These are phyloP conservation scores for Rhabdophis nuchalis DNA, from an alignment of 2,797 vertebrate species.

Conservation along the genomic window DNA sequence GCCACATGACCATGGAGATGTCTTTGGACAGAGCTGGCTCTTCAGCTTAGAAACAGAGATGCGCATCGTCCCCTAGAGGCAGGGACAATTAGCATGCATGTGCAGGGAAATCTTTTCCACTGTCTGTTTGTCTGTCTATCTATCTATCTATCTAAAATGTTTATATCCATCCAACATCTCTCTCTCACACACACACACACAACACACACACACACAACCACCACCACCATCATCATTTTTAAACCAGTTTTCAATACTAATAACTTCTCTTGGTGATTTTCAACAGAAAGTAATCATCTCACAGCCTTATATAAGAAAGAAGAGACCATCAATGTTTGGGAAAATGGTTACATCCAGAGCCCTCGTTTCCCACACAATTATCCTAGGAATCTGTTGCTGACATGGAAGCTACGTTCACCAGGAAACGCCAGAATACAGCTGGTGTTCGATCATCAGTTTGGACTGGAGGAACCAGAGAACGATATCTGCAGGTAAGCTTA, in stretches of 20 bases:
- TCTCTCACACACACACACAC: too few relatives aligned
- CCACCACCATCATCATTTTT: neutral
- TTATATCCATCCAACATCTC: too few relatives aligned
- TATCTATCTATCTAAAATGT: too few relatives aligned
- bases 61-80: too few relatives aligned
- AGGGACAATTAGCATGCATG: too few relatives aligned
- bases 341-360: constrained; percentile 83
- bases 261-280: constrained; percentile 86
- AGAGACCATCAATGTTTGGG: constrained; percentile 82
- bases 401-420: constrained; percentile 85
- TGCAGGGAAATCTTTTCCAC: too few relatives aligned
- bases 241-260: constrained; percentile 74
- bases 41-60: too few relatives aligned
- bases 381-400: constrained; percentile 89
- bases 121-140: too few relatives aligned
- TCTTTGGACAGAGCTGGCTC: too few relatives aligned
- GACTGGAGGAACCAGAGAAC: constrained; percentile 91
- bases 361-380: constrained; percentile 93
- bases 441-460: constrained; percentile 88
- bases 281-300: constrained; percentile 92
- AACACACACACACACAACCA: too few relatives aligned
- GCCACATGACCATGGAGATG: too few relatives aligned
- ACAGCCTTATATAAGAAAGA: constrained; percentile 94
- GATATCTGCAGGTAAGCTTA: constrained; percentile 87
- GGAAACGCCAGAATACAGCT: constrained; percentile 85